Conservation (phyloP, 2,113 vertebrate genomes). For the Erythrocebus patas region DNA sequence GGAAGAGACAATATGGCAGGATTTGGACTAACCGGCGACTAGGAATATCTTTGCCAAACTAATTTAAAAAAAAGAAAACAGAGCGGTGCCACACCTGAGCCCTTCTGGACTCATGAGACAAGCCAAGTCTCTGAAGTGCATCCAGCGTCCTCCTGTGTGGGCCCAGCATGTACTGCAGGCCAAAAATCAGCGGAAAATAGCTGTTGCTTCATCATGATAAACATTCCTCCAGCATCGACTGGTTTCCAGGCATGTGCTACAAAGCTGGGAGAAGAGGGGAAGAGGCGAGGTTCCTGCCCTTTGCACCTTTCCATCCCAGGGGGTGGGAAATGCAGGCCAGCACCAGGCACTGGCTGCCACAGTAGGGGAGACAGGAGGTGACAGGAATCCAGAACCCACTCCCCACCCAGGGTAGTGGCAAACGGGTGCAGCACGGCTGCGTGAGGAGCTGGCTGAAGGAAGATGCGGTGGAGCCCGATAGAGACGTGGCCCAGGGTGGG, state of each 20-base stretch:
- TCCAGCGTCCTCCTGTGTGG: background rate
- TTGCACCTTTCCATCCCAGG: background rate
- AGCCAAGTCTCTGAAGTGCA: background rate
- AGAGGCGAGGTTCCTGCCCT: background rate
- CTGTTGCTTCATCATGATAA: background rate
- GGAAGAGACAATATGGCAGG: background rate
- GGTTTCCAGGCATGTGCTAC: background rate
- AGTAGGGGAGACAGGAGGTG: fast-evolving
- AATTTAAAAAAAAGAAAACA: background rate
- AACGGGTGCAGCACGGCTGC: background rate
- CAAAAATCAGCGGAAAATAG: background rate
- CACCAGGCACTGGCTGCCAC: too few species aligned
- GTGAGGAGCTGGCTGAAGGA: background rate
- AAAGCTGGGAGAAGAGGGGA: too few species aligned
- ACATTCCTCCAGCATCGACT: fast-evolving
- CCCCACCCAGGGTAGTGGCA: background rate
- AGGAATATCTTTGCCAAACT: background rate
- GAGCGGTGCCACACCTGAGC: background rate
- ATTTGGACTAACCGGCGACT: background rate
- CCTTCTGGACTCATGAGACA: background rate
- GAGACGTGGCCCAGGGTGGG: background rate
- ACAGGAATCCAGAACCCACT: background rate
- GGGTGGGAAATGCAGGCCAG: background rate
- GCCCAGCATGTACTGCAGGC: background rate
- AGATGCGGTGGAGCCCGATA: fast-evolving